Evolutionary conservation across 2,797 vertebrate genomes (phyloP), one percentile per base, ranked within the genome.

Genomic region (Myotis myotis): DNA sequence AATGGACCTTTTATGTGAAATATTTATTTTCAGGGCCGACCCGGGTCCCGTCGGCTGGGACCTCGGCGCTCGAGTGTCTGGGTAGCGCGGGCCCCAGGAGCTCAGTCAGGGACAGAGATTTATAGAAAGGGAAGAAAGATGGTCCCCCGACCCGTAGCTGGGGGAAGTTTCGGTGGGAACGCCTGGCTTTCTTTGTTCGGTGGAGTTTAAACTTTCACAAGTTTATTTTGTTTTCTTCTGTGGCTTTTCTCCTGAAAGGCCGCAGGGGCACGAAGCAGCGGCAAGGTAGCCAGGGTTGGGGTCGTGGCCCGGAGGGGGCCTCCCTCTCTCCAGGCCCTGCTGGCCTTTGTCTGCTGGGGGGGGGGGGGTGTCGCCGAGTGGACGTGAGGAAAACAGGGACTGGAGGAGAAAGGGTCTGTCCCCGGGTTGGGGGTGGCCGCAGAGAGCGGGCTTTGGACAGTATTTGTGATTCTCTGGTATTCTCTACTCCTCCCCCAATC

Each of bases 1-100:
- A 96, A 94, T 94, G 95, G 89, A 53, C 55, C 95, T 97, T 96
- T 96, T 53, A 95, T 92, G 41, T 12, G 86, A 95, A 92, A 85
- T 95, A 93, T 94, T 96, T 96, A 94, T 96, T 96, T 95, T 92
- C 41, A 4, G 87, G 90, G 75, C 90, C 19, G 78, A 55, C 85
- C 86, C 57, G 71, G 20, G 66, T 80, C 72, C 82, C 13, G 1
- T 51, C n/a, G 85, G 82, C 90, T 20, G 33, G 82, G 64, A 41
- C 23, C 0, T 12, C 7, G 9, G 44, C 85, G 75, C 70, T 44
- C n/a, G 1, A 33, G 83, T 10, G 75, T 95, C 79, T 16, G 44
- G 47, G 49, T 33, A 2, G 51, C 2, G 1, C 9, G 3, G 71
- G 78, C 79, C 36, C 28, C 1, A 44, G 85, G 38, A 51, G 8